Conservation (phyloP, 1,140 invertebrate species). For the Drosophila asahinai region DNA sequence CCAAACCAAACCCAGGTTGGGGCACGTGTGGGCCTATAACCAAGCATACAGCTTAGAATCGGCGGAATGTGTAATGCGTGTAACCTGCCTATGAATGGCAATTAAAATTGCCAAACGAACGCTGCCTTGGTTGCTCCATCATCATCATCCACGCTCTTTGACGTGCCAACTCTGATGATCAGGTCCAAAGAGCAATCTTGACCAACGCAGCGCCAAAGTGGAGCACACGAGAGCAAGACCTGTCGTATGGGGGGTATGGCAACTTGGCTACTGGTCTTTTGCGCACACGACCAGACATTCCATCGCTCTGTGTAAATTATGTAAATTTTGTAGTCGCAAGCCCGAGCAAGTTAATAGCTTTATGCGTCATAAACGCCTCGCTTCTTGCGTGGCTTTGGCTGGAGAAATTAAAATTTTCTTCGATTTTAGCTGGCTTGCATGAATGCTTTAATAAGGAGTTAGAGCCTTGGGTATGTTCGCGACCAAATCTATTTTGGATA, state of each 20-base stretch:
- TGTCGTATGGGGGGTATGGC: background rate
- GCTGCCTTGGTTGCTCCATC: constrained; percentile 12
- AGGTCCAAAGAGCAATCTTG: constrained; percentile 67
- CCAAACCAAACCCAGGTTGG: constrained; percentile 27
- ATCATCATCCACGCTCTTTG: constrained; percentile 12
- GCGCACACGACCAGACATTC: constrained; percentile 9
- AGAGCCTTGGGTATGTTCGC: too few species aligned
- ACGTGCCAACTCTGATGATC: constrained; percentile 62
- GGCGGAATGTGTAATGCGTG: background rate
- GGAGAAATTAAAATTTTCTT: background rate
- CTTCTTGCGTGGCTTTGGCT: background rate
- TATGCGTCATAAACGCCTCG: background rate
- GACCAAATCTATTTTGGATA: too few species aligned
- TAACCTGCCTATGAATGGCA: constrained; percentile 3
- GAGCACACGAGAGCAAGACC: constrained; percentile 36
- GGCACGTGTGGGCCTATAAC: constrained; percentile 39
- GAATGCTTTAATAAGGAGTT: too few species aligned
- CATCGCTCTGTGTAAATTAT: constrained; percentile 35
- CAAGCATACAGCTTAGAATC: constrained; percentile 19
- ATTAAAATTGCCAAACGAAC: constrained; percentile 42
- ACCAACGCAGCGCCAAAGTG: constrained; percentile 56
- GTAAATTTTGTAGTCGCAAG: constrained; percentile 28
- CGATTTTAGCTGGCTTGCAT: background rate
- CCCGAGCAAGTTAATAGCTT: constrained; percentile 16
- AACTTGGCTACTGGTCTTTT: constrained; percentile 22